A percentile compares a stretch with the other conserved stretches of the same genome.
Evolutionary conservation across 1,140 invertebrate genomes (phyloP).

Genomic region (Hycleus cichorii): DNA sequence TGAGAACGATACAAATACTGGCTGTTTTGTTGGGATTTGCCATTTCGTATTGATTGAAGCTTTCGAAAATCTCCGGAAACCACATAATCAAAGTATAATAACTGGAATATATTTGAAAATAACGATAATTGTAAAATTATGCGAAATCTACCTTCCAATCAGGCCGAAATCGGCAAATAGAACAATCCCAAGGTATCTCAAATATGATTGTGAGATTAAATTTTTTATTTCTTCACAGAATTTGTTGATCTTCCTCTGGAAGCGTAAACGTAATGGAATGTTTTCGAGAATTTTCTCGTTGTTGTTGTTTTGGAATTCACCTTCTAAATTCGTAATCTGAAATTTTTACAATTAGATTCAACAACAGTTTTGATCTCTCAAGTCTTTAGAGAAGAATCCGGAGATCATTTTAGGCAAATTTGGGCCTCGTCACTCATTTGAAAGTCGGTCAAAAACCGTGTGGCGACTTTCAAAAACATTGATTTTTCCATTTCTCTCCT

Average conservation of each 20-base stretch:
- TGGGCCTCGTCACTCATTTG: too few species aligned
- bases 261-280: not conserved
- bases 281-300: not conserved
- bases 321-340: slow-evolving; percentile 21
- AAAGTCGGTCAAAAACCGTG: too few species aligned
- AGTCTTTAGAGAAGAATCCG: too few species aligned
- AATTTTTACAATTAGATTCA: not conserved
- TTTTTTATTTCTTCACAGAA: slow-evolving; percentile 3
- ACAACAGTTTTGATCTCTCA: too few species aligned
- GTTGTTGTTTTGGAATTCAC: slow-evolving; percentile 26
- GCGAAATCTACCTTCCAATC: slow-evolving; percentile 45
- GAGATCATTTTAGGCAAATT: too few species aligned
- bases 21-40: slow-evolving; percentile 44
- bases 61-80: slow-evolving; percentile 59
- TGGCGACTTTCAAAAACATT: too few species aligned
- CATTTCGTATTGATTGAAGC: slow-evolving; percentile 50
- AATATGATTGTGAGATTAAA: slow-evolving; percentile 44
- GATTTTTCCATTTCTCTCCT: too few species aligned
- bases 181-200: slow-evolving; percentile 44
- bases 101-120: slow-evolving; percentile 36
- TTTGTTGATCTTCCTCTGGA: slow-evolving; percentile 3
- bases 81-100: slow-evolving; percentile 62
- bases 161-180: slow-evolving; percentile 51
- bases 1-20: slow-evolving; percentile 51
- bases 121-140: not conserved